These are phyloP conservation scores for Andrena camellia DNA, from an alignment of 2,888 invertebrate species.

Conservation along the genomic window DNA sequence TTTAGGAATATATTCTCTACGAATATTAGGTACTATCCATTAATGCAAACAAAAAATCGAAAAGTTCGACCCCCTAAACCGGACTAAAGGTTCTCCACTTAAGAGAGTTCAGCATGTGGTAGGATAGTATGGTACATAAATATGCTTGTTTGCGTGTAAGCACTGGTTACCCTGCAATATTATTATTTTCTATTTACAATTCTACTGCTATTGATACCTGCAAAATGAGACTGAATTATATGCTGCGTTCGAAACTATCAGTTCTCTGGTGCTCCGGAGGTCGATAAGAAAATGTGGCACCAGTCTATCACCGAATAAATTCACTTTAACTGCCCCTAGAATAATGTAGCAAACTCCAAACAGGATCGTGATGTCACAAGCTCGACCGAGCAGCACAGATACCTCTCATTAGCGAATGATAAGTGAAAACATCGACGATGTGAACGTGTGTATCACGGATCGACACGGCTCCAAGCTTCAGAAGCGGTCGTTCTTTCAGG, in stretches of 20 bases:
- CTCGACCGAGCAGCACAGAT: constrained; percentile 24
- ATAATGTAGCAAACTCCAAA: constrained; percentile 44
- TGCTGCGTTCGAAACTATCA: background rate
- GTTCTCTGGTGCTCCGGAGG: background rate
- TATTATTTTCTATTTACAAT: background rate
- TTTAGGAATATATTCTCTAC: no score
- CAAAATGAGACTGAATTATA: no score
- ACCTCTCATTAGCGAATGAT: constrained; percentile 53
- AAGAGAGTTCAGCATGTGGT: no score
- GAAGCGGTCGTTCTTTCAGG: background rate
- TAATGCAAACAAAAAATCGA: no score
- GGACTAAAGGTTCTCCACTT: no score
- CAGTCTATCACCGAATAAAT: constrained; percentile 31
- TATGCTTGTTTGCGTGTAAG: no score
- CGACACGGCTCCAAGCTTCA: constrained; percentile 20
- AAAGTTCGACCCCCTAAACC: no score
- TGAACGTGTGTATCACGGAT: constrained; percentile 30
- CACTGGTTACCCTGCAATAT: no score
- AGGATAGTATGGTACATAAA: no score
- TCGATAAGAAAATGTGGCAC: background rate
- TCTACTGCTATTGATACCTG: background rate
- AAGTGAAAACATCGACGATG: constrained; percentile 44
- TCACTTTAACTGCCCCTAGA: constrained; percentile 50
- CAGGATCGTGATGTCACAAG: constrained; percentile 30
- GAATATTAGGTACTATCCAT: no score